Evolutionary conservation across 1,140 invertebrate species (phyloP).

Genomic region (Drosophila novamexicana): DNA sequence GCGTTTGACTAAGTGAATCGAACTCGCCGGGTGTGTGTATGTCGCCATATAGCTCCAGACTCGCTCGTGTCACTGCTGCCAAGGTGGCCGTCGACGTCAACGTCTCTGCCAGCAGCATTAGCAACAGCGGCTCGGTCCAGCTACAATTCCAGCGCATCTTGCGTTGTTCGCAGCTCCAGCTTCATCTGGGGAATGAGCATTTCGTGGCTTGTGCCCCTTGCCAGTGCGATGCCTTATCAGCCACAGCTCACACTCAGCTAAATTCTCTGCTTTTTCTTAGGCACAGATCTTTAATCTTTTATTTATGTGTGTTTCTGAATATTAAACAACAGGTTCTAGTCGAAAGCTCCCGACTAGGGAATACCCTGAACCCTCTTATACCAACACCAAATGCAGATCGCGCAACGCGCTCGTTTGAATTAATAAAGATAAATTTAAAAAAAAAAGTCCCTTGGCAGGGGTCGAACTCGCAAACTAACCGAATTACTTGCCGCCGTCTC

Average conservation of each 20-base stretch:
- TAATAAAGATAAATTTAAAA: too few relatives aligned
- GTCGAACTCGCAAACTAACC: too few relatives aligned
- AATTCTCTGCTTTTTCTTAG: not conserved
- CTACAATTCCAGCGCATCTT: constrained; percentile 32
- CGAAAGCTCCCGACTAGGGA: too few relatives aligned
- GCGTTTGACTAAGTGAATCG: constrained; percentile 58
- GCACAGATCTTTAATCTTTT: too few relatives aligned
- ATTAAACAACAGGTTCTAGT: too few relatives aligned
- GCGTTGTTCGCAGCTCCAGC: constrained; percentile 37
- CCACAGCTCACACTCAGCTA: not conserved
- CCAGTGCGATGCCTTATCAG: constrained; percentile 44
- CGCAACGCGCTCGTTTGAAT: too few relatives aligned
- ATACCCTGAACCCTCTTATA: too few relatives aligned
- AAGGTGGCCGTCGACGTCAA: not conserved
- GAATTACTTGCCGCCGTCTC: too few relatives aligned
- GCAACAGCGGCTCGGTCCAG: not conserved
- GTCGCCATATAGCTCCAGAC: constrained; percentile 54
- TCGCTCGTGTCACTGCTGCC: constrained; percentile 5
- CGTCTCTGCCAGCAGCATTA: constrained; percentile 19
- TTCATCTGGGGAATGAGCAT: constrained; percentile 51
- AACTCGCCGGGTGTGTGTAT: constrained; percentile 49
- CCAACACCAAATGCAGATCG: too few relatives aligned
- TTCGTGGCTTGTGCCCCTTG: not conserved
- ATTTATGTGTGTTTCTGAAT: too few relatives aligned
- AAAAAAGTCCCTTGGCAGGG: too few relatives aligned